These are phyloP conservation scores for Pluvialis apricaria DNA, from an alignment of 2,113 vertebrate species.

Conservation along the genomic window DNA sequence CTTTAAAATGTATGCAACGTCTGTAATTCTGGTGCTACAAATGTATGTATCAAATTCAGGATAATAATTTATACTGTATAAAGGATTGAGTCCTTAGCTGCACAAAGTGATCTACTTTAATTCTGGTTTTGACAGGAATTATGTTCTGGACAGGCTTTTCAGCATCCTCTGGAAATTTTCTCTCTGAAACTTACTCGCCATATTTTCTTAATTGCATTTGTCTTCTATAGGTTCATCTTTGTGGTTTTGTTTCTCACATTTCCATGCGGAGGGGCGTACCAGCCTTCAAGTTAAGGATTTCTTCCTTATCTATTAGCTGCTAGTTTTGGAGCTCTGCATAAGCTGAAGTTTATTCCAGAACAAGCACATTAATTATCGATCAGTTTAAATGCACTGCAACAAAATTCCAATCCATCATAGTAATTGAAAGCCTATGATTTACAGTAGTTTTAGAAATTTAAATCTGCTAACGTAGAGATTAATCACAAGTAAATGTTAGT, in stretches of 20 bases:
- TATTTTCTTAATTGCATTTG: background rate
- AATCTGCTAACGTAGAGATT: background rate
- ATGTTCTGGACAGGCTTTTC: background rate
- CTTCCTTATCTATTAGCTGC: background rate
- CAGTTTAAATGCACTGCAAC: background rate
- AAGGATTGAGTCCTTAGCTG: background rate
- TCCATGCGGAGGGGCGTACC: background rate
- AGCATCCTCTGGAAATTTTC: background rate
- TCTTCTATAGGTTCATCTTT: background rate
- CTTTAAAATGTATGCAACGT: background rate
- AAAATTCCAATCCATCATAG: background rate
- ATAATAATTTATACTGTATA: background rate
- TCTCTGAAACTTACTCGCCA: background rate
- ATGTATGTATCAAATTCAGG: background rate
- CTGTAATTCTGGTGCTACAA: background rate
- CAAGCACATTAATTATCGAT: background rate
- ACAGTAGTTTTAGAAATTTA: background rate
- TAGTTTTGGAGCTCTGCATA: background rate
- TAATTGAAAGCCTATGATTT: background rate
- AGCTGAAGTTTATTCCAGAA: background rate
- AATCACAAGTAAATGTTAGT: background rate
- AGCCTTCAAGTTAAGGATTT: background rate
- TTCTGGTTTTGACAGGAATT: background rate
- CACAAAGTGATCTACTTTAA: background rate
- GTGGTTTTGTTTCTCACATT: background rate